Evolutionary conservation across 2,113 vertebrate species (phyloP), one percentile per base, ranked within the genome.

Genomic region (Pterocles orientalis): DNA sequence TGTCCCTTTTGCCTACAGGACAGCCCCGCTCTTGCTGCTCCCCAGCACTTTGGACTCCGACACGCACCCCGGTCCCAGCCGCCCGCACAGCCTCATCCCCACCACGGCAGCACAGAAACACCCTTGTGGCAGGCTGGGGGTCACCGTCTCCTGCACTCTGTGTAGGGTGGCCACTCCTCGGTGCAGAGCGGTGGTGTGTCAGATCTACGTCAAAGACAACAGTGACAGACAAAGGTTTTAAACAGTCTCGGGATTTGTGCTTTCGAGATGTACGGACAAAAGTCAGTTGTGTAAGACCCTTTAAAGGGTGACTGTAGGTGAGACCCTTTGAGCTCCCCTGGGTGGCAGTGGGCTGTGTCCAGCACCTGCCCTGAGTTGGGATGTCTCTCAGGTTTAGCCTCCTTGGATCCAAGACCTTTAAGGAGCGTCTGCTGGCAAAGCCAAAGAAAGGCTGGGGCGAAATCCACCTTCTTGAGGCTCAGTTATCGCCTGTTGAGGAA

Each of bases 131-230:
- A 18, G 14, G 18, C 65, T 36, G 21, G 1, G 31, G 8, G 17
- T 48, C 12, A 3, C 13, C 36, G 18, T 21, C 1, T 24, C 29
- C 53, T 62, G 4, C 14, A 12, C 9, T 18, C 20, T 28, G 19
- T 0, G 2, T 19, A 23, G 31, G 20, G 78, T 60, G 29, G 13
- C 43, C 4, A 2, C 10, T 21, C 10, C 6, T 6, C 31, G 43
- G 5, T 16, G 11, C 15, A 18, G 60, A 86, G 16, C 12, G 50
- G 10, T 54, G 39, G 26, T 57, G 17, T 9, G 57, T 50, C 76
- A 66, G 43, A 39, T 28, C 64, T 70, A 53, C 11, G n/a, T 20
- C 21, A 54, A 77, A n/a, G 47, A 73, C 19, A 47, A 26, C 14
- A 62, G 12, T 54, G 60, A 41, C 15, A 7, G 12, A 43, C 70